These are phyloP conservation scores for Heteronetta atricapilla DNA, from an alignment of 2,113 vertebrate genomes.

Conservation along the genomic window DNA sequence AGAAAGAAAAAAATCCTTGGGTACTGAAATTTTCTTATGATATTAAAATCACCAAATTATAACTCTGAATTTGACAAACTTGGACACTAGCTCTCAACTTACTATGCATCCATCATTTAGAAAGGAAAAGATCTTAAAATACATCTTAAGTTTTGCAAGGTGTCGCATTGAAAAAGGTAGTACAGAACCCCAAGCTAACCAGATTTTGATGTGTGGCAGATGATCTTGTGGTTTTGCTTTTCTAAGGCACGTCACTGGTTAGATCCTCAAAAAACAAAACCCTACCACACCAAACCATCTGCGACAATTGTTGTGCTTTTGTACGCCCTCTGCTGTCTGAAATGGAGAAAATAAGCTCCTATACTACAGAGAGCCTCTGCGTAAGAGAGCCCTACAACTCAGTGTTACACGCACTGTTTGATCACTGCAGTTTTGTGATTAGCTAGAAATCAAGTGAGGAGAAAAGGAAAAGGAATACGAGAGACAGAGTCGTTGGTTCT, in stretches of 20 bases:
- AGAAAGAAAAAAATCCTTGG: neutral
- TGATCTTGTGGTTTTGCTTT: neutral
- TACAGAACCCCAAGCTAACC: neutral
- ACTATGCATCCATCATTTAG: neutral
- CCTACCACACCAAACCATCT: neutral
- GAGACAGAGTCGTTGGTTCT: neutral
- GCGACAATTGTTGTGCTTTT: neutral
- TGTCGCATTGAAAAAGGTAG: accelerated
- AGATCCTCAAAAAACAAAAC: neutral
- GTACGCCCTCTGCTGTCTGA: constrained; percentile 23
- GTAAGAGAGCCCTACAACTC: neutral
- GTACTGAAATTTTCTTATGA: neutral
- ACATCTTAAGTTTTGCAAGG: neutral
- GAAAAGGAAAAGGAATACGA: neutral
- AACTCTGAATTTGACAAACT: neutral
- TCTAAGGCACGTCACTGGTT: neutral
- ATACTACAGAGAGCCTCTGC: neutral
- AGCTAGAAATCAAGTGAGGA: neutral
- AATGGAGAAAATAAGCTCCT: neutral
- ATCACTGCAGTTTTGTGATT: neutral
- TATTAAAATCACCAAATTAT: neutral
- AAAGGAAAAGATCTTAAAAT: neutral
- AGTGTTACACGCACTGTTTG: accelerated
- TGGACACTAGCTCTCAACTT: neutral
- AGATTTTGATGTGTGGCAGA: accelerated